A percentile compares a stretch with the other conserved stretches of the same genome.
Conservation (phyloP, 2,797 vertebrate genomes). For the Ispidina lecontei region DNA sequence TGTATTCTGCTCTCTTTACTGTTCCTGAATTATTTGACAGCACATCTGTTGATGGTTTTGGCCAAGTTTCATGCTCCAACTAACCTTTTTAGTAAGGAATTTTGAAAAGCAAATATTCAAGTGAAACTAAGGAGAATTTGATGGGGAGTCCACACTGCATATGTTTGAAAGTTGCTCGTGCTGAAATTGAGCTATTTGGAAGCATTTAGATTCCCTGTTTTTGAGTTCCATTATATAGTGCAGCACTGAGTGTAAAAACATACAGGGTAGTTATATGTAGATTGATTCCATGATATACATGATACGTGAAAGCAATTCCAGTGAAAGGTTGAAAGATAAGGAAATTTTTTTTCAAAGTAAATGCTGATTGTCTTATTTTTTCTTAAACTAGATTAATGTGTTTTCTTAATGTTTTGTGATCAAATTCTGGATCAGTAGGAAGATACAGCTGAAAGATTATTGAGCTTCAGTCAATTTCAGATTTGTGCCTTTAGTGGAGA, state of each 20-base stretch:
- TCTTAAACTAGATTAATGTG: neutral
- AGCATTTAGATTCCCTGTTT: neutral
- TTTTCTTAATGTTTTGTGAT: neutral
- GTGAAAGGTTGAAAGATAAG: neutral
- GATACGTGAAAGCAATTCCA: neutral
- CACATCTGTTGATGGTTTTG: slow-evolving; percentile 58
- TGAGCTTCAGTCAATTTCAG: neutral
- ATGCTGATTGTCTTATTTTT: neutral
- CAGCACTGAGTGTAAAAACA: neutral
- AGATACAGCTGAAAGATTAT: neutral
- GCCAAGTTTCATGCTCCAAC: slow-evolving; percentile 20
- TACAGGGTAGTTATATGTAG: neutral
- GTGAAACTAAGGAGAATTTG: neutral
- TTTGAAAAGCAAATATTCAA: neutral
- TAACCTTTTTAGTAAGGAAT: slow-evolving; percentile 28
- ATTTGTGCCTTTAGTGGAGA: neutral
- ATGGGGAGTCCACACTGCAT: neutral
- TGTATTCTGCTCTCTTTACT: neutral
- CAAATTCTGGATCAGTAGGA: neutral
- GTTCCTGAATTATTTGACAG: slow-evolving; percentile 44
- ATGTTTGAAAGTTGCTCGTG: neutral
- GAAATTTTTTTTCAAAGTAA: neutral
- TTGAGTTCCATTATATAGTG: neutral
- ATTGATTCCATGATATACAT: neutral
- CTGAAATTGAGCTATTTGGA: neutral